phyloP scores from a whole-genome alignment of 2,113 vertebrate genomes.

The Phyllopteryx taeniolatus region DNA sequence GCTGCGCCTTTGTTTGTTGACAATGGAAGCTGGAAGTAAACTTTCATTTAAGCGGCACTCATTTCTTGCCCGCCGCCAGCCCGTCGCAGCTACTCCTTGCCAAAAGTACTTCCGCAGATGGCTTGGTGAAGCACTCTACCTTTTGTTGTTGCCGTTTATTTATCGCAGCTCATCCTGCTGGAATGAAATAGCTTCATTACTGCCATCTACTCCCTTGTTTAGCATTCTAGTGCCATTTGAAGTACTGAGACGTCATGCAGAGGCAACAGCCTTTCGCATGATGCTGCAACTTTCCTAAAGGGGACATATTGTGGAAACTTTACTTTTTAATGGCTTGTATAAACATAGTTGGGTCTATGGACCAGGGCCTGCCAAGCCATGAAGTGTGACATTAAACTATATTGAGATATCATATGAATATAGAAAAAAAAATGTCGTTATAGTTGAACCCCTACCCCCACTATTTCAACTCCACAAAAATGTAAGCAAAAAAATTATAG shows the following conservation, averaged over 20 bases:
- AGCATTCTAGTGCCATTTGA: conserved; percentile 50
- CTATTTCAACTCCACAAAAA: no score
- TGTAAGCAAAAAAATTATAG: no score
- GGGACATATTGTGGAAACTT: background rate
- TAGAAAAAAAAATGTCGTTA: no score
- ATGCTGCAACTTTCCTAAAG: background rate
- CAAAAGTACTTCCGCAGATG: conserved; percentile 68
- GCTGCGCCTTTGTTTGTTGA: conserved; percentile 29
- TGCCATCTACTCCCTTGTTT: conserved; percentile 62
- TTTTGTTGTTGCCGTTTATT: conserved; percentile 70
- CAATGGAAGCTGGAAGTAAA: conserved; percentile 34
- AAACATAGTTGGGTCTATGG: no score
- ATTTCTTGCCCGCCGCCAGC: conserved; percentile 50
- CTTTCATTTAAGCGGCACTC: conserved; percentile 46
- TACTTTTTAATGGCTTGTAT: no score
- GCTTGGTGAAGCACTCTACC: conserved; percentile 58
- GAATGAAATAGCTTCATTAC: conserved; percentile 73
- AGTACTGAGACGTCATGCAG: conserved; percentile 39
- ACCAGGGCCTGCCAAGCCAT: no score
- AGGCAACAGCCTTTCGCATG: conserved; percentile 16
- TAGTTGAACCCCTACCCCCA: no score
- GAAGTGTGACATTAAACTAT: no score
- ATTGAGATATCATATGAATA: no score
- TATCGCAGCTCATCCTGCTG: conserved; percentile 61
- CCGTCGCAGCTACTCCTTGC: conserved; percentile 59